Base-by-base conservation (phyloP, 2,113 vertebrate genomes). In the Myotis lucifugus region DNA sequence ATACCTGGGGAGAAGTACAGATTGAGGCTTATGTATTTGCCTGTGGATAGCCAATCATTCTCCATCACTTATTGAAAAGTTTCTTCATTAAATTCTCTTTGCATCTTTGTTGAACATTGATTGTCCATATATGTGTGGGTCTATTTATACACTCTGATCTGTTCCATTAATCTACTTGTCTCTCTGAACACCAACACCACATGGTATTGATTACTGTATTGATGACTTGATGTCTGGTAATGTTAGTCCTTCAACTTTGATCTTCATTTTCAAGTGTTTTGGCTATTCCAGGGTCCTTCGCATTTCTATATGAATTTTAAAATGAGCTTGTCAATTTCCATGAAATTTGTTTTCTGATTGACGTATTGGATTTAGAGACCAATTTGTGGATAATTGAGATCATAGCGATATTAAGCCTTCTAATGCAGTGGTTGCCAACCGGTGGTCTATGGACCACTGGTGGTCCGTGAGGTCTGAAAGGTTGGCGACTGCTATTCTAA, bases 181-280 rank as follows among this genome's bases (percentile, higher is more conserved):
- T 76, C 0, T 89, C 54, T 89, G 25, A 42, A 90, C 15, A 90
- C 5, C 90, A 78, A 21, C 46, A 67, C 52, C 18, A 56, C 17
- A 66, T 17, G 56, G 6, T 79, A 46, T 66, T 81, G 76, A 90
- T 52, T 59, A 88, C 52, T 14, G 29, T 73, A 78, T 91, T 79
- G 32, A 90, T 81, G 56, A 54, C 34, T 72, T n/a, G 32, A 50
- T 64, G 40, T 61, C 90, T 73, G 2, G 64, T 40, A 64, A 27
- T 15, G 9, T 73, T n/a, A 66, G 27, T 69, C 25, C 7, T 88
- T 48, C 21, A 67, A 73, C 21, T 93, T 72, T 84, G 50, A 85
- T 78, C 34, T 85, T 89, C 42, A 56, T 48, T 96, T 95, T 90
- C 81, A 67, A 96, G 94, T 73, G 10, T 61, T 86, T 84, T 90